Percentiles rank a stretch among this genome's conserved stretches.
These are phyloP conservation scores for Saguinus midas DNA, from an alignment of 2,113 vertebrate species.

Conservation along the genomic window DNA sequence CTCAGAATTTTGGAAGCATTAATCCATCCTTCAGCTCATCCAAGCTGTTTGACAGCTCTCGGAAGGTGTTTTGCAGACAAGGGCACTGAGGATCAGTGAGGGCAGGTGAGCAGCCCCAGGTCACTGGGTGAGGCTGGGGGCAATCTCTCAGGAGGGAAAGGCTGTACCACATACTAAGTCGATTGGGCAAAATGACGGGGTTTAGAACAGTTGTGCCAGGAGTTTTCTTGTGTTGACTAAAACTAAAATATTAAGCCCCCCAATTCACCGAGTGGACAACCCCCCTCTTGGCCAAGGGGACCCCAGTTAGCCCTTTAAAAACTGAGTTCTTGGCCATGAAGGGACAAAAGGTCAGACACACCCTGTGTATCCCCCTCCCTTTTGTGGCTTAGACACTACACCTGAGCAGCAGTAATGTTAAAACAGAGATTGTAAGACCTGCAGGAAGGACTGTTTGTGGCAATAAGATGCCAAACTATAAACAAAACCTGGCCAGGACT, in stretches of 20 bases:
- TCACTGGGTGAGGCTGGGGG: not conserved
- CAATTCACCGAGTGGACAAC: too few relatives aligned
- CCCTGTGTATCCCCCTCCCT: not conserved
- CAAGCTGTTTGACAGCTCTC: not conserved
- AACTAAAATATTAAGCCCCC: too few relatives aligned
- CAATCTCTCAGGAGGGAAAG: not conserved
- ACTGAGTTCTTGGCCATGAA: not conserved
- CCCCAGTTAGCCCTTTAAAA: not conserved
- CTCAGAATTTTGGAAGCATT: conserved; percentile 14
- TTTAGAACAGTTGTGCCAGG: not conserved
- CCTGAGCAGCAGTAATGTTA: not conserved
- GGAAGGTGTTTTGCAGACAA: conserved; percentile 25
- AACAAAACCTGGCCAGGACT: not conserved
- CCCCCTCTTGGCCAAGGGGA: not conserved
- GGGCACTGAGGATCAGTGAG: not conserved
- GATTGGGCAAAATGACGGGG: rapidly evolving
- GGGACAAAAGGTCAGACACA: not conserved
- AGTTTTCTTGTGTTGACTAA: not conserved
- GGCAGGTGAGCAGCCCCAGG: not conserved
- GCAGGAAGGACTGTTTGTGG: not conserved
- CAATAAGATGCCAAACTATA: not conserved
- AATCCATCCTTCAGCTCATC: conserved; percentile 30
- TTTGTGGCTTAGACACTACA: not conserved
- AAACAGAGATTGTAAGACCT: not conserved
- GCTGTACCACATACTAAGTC: not conserved